Conservation (phyloP, 2,797 vertebrate species). For the Phaenicophaeus curvirostris region DNA sequence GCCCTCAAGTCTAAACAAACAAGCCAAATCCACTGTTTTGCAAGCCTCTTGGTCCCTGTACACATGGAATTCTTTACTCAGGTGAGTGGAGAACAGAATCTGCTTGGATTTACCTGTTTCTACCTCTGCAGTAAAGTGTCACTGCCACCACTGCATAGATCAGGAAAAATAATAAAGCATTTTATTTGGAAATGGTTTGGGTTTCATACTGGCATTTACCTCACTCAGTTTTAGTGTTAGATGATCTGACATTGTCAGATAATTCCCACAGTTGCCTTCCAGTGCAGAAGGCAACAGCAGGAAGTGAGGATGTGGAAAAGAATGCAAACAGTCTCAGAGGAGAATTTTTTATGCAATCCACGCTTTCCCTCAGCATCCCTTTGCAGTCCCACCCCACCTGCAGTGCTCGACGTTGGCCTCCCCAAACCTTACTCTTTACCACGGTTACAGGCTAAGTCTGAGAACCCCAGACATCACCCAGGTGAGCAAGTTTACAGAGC, state of each 20-base stretch:
- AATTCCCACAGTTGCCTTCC: slow-evolving; percentile 9
- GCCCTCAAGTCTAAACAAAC: not conserved
- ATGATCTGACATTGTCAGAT: not conserved
- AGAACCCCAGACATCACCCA: not conserved
- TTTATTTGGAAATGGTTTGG: not conserved
- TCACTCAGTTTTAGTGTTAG: slow-evolving; percentile 12
- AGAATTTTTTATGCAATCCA: not conserved
- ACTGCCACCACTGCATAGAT: not conserved
- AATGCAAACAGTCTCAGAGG: not conserved
- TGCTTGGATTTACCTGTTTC: not conserved
- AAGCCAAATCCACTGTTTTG: not conserved
- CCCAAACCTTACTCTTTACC: not conserved
- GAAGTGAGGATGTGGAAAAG: not conserved
- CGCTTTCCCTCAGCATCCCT: not conserved
- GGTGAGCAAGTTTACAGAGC: not conserved
- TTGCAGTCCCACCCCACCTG: not conserved
- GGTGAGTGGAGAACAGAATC: not conserved
- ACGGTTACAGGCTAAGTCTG: rapidly evolving
- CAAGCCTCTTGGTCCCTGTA: not conserved
- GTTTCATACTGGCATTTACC: not conserved
- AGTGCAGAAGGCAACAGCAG: not conserved
- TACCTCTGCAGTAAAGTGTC: not conserved
- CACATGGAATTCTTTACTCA: not conserved
- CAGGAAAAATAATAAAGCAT: not conserved
- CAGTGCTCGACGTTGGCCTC: not conserved